Evolutionary conservation across 1,140 invertebrate species (phyloP).

Genomic region (Heterodera carotae): DNA sequence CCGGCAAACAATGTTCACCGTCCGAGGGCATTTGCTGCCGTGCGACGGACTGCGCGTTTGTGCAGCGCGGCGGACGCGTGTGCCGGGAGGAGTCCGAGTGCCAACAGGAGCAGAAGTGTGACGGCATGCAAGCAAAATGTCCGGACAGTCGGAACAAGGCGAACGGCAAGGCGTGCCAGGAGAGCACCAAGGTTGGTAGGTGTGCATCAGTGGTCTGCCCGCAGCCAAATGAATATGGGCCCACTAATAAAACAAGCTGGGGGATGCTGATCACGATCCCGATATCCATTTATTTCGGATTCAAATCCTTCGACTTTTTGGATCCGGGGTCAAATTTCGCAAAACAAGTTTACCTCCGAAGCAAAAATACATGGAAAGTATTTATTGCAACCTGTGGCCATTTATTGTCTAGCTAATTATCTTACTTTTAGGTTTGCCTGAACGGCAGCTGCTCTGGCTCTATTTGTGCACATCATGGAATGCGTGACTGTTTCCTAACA

Average conservation of each 20-base stretch:
- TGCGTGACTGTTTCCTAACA: slow-evolving; percentile 93
- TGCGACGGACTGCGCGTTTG: slow-evolving; percentile 74
- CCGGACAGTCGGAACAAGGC: slow-evolving; percentile 77
- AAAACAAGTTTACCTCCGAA: too few relatives aligned
- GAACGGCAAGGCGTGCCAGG: slow-evolving; percentile 75
- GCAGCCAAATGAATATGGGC: too few relatives aligned
- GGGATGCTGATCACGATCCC: too few relatives aligned
- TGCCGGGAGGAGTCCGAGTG: slow-evolving; percentile 64
- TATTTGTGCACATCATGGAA: slow-evolving; percentile 88
- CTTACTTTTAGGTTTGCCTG: slow-evolving; percentile 74
- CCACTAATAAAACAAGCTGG: too few relatives aligned
- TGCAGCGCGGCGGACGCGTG: slow-evolving; percentile 61
- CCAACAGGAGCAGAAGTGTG: slow-evolving; percentile 71
- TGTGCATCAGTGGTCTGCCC: too few relatives aligned
- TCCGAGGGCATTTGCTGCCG: slow-evolving; percentile 94
- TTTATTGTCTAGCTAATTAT: not conserved
- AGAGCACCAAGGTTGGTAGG: slow-evolving; percentile 66
- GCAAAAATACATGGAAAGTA: too few relatives aligned
- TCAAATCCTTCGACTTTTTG: too few relatives aligned
- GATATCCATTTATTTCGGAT: too few relatives aligned
- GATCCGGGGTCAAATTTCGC: too few relatives aligned
- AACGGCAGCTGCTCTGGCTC: slow-evolving; percentile 86
- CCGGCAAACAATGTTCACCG: slow-evolving; percentile 83
- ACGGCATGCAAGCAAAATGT: slow-evolving; percentile 72
- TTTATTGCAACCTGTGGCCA: not conserved